Evolutionary conservation across 2,888 invertebrate genomes (phyloP).

Genomic region (Brenthis hecate): DNA sequence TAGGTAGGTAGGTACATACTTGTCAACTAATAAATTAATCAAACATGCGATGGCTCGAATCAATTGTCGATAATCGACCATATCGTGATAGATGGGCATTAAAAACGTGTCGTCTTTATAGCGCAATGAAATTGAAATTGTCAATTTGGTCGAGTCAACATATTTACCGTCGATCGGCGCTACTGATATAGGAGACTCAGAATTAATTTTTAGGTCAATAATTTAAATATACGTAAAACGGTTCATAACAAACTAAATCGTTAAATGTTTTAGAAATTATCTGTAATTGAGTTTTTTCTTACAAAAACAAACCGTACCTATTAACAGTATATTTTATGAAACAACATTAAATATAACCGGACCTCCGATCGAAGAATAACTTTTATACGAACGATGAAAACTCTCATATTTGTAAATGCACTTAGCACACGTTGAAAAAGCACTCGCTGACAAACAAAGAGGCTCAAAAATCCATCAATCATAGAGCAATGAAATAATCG

Average conservation of each 20-base stretch:
- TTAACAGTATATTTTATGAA: neutral
- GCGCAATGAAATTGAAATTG: constrained; percentile 58
- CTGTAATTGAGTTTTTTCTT: no score
- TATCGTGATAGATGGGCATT: constrained; percentile 61
- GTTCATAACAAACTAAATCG: no score
- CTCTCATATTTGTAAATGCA: constrained; percentile 46
- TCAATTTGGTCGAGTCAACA: constrained; percentile 45
- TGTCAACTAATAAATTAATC: constrained; percentile 51
- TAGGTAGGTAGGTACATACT: constrained; percentile 45
- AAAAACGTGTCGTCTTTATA: constrained; percentile 51
- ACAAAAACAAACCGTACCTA: neutral
- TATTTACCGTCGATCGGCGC: constrained; percentile 41
- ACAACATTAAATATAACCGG: neutral
- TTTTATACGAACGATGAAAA: constrained; percentile 14
- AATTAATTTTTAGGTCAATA: no score
- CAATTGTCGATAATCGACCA: constrained; percentile 57
- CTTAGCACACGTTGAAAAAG: constrained; percentile 64
- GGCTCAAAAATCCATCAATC: constrained; percentile 75
- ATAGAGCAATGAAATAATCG: constrained; percentile 78
- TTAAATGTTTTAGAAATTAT: no score
- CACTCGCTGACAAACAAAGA: constrained; percentile 57
- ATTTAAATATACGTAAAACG: no score
- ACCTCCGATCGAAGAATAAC: neutral
- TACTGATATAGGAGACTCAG: neutral
- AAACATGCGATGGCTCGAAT: constrained; percentile 65